Base-by-base conservation (phyloP, 2,888 invertebrate species). In the Agrilus mali region DNA sequence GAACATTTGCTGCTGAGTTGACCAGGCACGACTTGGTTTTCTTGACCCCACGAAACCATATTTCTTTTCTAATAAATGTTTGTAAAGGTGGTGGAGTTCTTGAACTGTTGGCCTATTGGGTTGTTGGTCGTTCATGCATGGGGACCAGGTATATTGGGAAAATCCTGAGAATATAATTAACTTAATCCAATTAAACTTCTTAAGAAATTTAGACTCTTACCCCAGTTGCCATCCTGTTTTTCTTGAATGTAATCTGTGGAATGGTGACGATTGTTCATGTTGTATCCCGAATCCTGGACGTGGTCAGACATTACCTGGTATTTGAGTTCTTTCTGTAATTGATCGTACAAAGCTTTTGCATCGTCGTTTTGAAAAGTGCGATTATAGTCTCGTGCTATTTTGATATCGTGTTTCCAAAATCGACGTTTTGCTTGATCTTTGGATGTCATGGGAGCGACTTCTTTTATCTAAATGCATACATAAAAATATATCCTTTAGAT, bases 381-480 rank as follows among this genome's bases (percentile, higher is more conserved):
- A 53, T 76, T 75, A 47, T 75, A 74, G 47, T 74, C 69, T 15
- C 79, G 60, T 0, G 75, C 73, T 42, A 76, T 68, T 60, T 75
- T 75, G 7, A 80, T 70, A 55, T 79, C 80, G 50, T 76, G 71
- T 53, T 72, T 73, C 78, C 79, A 81, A 59, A 80, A 80, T 36
- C 51, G 53, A 40, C 71, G 65, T 15, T 64, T 56, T 4, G 51
- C 52, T 44, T 66, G 63, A 47, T 66, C 68, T 44, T 60, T 65
- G 2, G 68, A 68, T 32, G 72, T 70, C 1, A 74, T 56, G 0
- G 78, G 77, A 16, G 74, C 74, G 1, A 78, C 78, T 65, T 77
- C 74, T 62, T 79, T 79, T 2, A 76, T 67, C 74, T 75, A 13
- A 35, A 15, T 3, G 7, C 4, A n/a, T 4, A 33, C 14, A 35